Evolutionary conservation across 2,888 invertebrate species (phyloP), one percentile per base, ranked within the genome.

Genomic region (Anoncus sp.): DNA sequence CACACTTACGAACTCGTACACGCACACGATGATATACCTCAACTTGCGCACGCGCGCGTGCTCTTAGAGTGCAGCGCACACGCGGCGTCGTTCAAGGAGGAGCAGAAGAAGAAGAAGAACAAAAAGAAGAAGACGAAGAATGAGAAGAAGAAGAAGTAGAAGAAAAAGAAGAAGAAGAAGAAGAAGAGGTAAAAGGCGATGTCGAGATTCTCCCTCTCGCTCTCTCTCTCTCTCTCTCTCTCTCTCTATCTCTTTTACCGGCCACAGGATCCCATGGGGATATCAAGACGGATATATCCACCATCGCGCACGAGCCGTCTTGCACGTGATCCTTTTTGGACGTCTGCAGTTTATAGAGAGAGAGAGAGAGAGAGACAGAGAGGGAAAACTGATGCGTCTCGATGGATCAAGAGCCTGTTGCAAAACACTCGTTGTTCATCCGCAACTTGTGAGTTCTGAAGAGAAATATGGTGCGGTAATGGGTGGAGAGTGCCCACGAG

Each of bases 41-140:
- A 80, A 70, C 74, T 75, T 80, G 81, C 81, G 81, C 81, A 83
- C 79, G 82, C 75, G 81, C 77, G 69, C 67, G 74, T 57, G 43
- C 55, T 57, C 47, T 66, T 38, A 69, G 75, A 72, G 77, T 38
- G 69, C 75, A 72, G 70, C n/a, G n/a, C 69, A 70, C 57, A 71
- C 72, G 71, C 66, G 66, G 76, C 66, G 38, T 53, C 60, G 49
- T 59, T n/a, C 51, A 18, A 59, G 40, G 5, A n/a, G n/a, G n/a
- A n/a, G n/a, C n/a, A n/a, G n/a, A n/a, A n/a, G n/a, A n/a, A n/a
- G n/a, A n/a, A n/a, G n/a, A n/a, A n/a, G n/a, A 31, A 31, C 4
- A 31, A 31, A 5, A 51, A 51, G 22, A 55, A 65, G 31, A 55
- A 38, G 59, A 74, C 18, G 49, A 57, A 74, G 43, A 47, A 24